A percentile compares a stretch with the other conserved stretches of the same genome.
Conservation (phyloP, 2,113 vertebrate genomes). For the Amphiprion percula region DNA sequence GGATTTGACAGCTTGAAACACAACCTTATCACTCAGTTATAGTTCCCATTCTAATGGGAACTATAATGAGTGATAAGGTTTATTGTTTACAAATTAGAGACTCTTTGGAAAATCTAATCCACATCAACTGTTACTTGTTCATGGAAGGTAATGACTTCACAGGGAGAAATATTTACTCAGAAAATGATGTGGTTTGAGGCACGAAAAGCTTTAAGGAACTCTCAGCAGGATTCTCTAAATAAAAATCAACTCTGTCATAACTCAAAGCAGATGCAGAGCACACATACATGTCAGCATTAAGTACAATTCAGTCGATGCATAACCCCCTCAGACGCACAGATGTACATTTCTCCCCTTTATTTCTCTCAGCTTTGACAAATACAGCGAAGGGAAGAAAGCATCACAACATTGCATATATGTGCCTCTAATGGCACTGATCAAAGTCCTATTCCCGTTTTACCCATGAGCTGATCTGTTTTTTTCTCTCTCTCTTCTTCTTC, state of each 20-base stretch:
- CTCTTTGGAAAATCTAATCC: conserved; percentile 12
- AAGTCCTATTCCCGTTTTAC: conserved; percentile 79
- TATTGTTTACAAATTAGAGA: neutral
- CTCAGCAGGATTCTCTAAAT: conserved; percentile 41
- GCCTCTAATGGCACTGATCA: conserved; percentile 83
- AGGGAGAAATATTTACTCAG: conserved; percentile 33
- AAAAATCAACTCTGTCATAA: conserved; percentile 48
- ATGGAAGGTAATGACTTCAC: conserved; percentile 23
- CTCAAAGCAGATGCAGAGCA: conserved; percentile 43
- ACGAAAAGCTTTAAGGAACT: conserved; percentile 29
- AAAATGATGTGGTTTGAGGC: neutral
- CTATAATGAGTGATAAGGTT: neutral
- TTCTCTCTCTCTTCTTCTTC: conserved; percentile 28
- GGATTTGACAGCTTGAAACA: neutral
- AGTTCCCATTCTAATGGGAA: conserved; percentile 3
- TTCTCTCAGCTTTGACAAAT: conserved; percentile 41
- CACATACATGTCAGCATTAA: conserved; percentile 27
- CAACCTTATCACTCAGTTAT: conserved; percentile 8
- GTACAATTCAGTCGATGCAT: neutral
- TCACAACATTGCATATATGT: conserved; percentile 36
- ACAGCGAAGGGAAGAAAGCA: conserved; percentile 43
- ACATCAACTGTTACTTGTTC: neutral
- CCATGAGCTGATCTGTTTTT: conserved; percentile 81
- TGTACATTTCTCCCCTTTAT: conserved; percentile 4
- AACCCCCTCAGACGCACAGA: conserved; percentile 25